Evolutionary conservation across 2,888 invertebrate species (phyloP).

Genomic region (Sisyra nigra): DNA sequence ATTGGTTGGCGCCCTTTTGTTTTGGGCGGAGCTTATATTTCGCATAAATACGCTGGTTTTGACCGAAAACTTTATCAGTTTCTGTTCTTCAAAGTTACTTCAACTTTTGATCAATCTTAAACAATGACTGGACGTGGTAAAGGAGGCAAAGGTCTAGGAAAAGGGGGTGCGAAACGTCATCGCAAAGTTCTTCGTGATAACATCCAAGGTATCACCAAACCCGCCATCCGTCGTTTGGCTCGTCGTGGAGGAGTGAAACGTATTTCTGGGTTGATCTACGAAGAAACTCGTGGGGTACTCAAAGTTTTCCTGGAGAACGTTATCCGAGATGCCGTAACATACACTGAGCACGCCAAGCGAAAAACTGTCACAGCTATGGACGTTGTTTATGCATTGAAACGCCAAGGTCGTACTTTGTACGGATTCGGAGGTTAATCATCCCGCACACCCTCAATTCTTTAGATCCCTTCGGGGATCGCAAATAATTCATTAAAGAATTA

Average conservation of each 20-base stretch:
- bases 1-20: background rate
- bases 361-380: conserved; percentile 85
- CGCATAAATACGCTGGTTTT: background rate
- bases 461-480: too few relatives aligned
- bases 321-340: conserved; percentile 70
- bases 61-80: background rate
- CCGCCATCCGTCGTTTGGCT: conserved; percentile 60
- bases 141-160: conserved; percentile 32
- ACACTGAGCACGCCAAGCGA: conserved; percentile 74
- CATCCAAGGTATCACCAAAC: conserved; percentile 66
- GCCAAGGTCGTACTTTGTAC: conserved; percentile 67
- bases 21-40: background rate
- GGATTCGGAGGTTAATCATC: conserved; percentile 33
- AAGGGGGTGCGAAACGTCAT: conserved; percentile 70
- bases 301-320: conserved; percentile 66
- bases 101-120: background rate
- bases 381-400: conserved; percentile 70
- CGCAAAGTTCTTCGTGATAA: conserved; percentile 65
- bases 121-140: conserved; percentile 54
- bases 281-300: conserved; percentile 22
- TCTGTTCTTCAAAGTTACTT: background rate
- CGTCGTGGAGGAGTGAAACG: conserved; percentile 35
- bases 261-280: conserved; percentile 17
- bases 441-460: too few relatives aligned
- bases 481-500: too few relatives aligned